Evolutionary conservation across 2,797 vertebrate genomes (phyloP).

Genomic region (Neosilurus mollespiculum): DNA sequence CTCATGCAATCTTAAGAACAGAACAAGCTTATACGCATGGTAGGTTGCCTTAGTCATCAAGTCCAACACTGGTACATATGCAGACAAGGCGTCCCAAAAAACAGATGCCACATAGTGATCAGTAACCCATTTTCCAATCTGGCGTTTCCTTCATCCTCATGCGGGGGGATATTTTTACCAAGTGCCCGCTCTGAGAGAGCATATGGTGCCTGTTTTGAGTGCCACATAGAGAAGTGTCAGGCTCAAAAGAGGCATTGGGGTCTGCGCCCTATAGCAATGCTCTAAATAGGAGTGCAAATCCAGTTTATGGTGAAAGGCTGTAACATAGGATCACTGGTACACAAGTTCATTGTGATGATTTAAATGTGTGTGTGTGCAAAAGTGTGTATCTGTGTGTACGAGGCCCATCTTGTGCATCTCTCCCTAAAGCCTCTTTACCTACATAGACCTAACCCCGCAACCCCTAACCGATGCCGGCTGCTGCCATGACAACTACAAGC

Average conservation of each 20-base stretch:
- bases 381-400: not conserved
- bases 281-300: slow-evolving; percentile 62
- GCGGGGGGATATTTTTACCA: slow-evolving; percentile 74
- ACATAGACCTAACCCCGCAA: slow-evolving; percentile 25
- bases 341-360: not conserved
- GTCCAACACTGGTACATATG: slow-evolving; percentile 49
- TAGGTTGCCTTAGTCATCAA: not conserved
- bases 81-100: slow-evolving; percentile 58
- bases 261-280: slow-evolving; percentile 62
- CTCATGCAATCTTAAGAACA: not conserved
- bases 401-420: slow-evolving; percentile 17
- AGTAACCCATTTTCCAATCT: slow-evolving; percentile 82
- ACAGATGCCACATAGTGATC: slow-evolving; percentile 61
- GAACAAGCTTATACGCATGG: not conserved
- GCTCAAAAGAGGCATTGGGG: slow-evolving; percentile 64
- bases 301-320: slow-evolving; percentile 31
- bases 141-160: slow-evolving; percentile 74
- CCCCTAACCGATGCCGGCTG: slow-evolving; percentile 63
- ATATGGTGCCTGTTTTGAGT: slow-evolving; percentile 75
- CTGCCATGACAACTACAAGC: slow-evolving; percentile 67
- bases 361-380: slow-evolving; percentile 13
- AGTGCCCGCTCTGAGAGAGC: slow-evolving; percentile 71
- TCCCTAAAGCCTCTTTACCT: slow-evolving; percentile 26
- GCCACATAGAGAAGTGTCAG: slow-evolving; percentile 68
- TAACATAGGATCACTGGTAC: slow-evolving; percentile 10